These are phyloP conservation scores for Papilio helenus DNA, from an alignment of 1,140 invertebrate genomes.

Conservation along the genomic window DNA sequence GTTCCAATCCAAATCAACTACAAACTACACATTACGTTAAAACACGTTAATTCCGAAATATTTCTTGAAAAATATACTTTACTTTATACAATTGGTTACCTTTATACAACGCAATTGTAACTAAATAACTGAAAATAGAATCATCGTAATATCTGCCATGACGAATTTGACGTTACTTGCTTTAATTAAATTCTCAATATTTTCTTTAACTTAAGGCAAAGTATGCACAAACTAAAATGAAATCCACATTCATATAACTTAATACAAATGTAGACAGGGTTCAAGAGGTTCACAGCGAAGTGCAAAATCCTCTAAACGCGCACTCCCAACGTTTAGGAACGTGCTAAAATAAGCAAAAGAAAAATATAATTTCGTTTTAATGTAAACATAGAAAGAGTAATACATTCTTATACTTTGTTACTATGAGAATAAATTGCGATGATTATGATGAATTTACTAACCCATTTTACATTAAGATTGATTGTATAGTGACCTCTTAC, in stretches of 20 bases:
- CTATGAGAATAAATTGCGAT: too few species aligned
- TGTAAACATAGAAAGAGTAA: background rate
- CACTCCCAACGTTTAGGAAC: background rate
- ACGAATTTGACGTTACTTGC: background rate
- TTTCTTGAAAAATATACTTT: too few species aligned
- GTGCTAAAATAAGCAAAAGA: background rate
- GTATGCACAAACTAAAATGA: background rate
- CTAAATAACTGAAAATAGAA: too few species aligned
- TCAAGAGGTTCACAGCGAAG: background rate
- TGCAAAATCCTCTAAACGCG: slow-evolving; percentile 15
- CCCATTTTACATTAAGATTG: background rate
- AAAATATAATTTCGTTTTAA: background rate
- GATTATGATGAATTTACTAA: background rate
- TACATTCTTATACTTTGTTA: too few species aligned
- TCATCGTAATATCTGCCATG: too few species aligned
- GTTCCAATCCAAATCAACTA: background rate
- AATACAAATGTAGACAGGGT: slow-evolving; percentile 10
- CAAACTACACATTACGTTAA: too few species aligned
- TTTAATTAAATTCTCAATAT: background rate
- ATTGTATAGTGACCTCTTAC: too few species aligned
- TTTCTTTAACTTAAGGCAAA: background rate
- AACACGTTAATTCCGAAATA: too few species aligned
- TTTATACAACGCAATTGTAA: too few species aligned
- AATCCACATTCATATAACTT: background rate
- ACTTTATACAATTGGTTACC: too few species aligned